A percentile compares a stretch with the other conserved stretches of the same genome.
These are phyloP conservation scores for Echeneis naucrates DNA, from an alignment of 2,797 vertebrate genomes.

Conservation along the genomic window DNA sequence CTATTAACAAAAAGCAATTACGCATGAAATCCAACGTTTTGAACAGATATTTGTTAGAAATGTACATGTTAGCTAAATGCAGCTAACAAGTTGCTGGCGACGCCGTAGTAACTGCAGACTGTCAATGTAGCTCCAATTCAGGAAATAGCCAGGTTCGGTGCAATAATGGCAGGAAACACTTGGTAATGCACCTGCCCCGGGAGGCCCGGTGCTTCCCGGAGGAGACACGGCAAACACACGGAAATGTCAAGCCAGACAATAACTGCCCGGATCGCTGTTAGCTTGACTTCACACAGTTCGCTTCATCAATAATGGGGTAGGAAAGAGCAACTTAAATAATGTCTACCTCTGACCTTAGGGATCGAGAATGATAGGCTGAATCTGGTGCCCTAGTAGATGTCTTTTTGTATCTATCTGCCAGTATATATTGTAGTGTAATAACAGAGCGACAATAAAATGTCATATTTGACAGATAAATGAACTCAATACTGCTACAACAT, in stretches of 20 bases:
- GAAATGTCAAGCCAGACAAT: background rate
- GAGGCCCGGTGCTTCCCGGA: background rate
- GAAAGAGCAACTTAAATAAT: background rate
- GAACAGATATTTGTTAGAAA: accelerated
- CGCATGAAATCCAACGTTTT: accelerated
- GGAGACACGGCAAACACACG: background rate
- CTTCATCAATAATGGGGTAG: background rate
- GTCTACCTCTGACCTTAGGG: background rate
- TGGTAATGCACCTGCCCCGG: slow-evolving; percentile 29
- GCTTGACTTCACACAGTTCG: background rate
- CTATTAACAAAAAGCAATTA: accelerated
- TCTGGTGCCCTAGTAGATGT: background rate
- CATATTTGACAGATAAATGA: background rate
- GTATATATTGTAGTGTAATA: too few species aligned
- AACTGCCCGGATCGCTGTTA: background rate
- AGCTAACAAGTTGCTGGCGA: slow-evolving; percentile 7
- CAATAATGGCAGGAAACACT: background rate
- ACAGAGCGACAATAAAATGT: background rate
- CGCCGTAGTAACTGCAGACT: background rate
- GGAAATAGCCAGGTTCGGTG: slow-evolving; percentile 28
- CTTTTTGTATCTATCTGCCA: background rate
- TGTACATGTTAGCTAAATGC: background rate
- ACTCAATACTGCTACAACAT: background rate
- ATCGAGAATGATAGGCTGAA: too few species aligned
- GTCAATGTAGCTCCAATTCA: slow-evolving; percentile 29